Conservation (phyloP, 2,888 invertebrate genomes). For the Eurytoma adleriae region DNA sequence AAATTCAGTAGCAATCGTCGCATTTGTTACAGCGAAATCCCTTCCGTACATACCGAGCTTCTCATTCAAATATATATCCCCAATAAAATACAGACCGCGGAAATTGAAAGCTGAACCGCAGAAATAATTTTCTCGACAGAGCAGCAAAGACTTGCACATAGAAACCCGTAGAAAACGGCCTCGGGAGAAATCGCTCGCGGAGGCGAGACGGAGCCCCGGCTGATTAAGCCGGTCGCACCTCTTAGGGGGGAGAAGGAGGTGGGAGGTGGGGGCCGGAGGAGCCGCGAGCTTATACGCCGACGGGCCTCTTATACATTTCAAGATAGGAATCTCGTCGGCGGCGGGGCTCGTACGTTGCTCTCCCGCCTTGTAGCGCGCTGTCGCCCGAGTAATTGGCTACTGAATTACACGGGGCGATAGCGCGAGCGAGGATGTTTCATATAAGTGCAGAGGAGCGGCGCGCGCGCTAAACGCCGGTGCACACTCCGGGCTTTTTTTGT, state of each 20-base stretch:
- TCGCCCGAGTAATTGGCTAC: slow-evolving; percentile 74
- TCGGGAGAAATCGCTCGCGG: not conserved
- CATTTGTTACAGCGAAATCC: too few species aligned
- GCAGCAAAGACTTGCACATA: not conserved
- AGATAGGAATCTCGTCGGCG: slow-evolving; percentile 50
- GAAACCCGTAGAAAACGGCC: not conserved
- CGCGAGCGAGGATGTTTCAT: slow-evolving; percentile 10
- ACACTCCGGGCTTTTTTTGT: slow-evolving; percentile 2
- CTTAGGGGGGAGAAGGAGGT: slow-evolving; percentile 4
- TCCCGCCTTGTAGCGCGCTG: slow-evolving; percentile 53
- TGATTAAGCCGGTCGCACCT: slow-evolving; percentile 51
- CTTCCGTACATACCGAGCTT: too few species aligned
- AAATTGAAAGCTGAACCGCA: slow-evolving; percentile 32
- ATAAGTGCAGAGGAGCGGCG: slow-evolving; percentile 15
- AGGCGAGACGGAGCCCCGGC: not conserved
- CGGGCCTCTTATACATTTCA: not conserved
- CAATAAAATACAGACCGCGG: not conserved
- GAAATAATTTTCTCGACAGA: slow-evolving; percentile 52
- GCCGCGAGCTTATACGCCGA: not conserved
- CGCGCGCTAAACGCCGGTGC: not conserved
- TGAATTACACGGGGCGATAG: slow-evolving; percentile 67
- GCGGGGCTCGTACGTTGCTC: slow-evolving; percentile 22
- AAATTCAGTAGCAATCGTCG: too few species aligned
- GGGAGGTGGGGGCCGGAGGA: slow-evolving; percentile 1
- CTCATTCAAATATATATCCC: too few species aligned